Conservation (phyloP, 2,888 invertebrate genomes). For the Magallana nippona region DNA sequence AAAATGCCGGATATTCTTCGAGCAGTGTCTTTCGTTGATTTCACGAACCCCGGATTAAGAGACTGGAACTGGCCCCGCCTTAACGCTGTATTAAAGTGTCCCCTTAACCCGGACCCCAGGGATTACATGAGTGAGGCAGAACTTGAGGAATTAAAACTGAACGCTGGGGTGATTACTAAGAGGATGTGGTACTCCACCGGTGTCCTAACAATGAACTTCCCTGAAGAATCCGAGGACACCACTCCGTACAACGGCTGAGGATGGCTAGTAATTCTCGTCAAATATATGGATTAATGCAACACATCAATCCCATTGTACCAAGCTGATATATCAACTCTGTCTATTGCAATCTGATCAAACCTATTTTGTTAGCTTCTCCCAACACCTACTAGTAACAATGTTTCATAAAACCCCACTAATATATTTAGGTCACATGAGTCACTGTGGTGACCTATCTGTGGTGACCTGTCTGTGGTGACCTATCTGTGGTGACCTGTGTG, state of each 20-base stretch:
- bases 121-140: constrained; percentile 37
- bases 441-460: too few species aligned
- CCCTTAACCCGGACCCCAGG: constrained; percentile 16
- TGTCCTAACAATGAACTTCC: constrained; percentile 36
- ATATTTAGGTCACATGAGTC: too few species aligned
- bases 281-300: not conserved
- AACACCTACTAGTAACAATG: too few species aligned
- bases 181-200: constrained; percentile 20
- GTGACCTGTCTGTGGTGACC: too few species aligned
- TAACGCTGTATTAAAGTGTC: constrained; percentile 40
- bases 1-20: constrained; percentile 44
- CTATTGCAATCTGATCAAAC: too few species aligned
- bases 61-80: constrained; percentile 51
- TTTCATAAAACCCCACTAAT: too few species aligned
- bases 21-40: constrained; percentile 42
- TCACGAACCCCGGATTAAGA: constrained; percentile 43
- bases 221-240: constrained; percentile 26
- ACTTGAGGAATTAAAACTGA: constrained; percentile 39
- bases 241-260: not conserved
- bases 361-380: too few species aligned
- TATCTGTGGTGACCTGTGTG: too few species aligned
- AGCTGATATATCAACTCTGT: too few species aligned
- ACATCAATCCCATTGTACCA: too few species aligned
- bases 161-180: not conserved
- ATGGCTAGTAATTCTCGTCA: not conserved